phyloP scores from a whole-genome alignment of 2,888 invertebrate species.

The Eilema caniola region DNA sequence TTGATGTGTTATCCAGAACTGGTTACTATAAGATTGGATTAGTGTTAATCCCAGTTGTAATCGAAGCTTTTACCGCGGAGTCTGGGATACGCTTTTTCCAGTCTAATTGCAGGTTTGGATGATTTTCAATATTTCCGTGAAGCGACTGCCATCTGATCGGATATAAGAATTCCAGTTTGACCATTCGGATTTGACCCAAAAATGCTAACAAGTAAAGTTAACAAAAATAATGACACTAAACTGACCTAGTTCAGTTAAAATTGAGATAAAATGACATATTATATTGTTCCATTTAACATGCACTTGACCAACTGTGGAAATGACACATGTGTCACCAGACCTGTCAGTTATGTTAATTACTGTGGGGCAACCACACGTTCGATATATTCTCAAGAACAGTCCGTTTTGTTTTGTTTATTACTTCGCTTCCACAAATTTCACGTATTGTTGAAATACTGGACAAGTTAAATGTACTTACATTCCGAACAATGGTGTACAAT shows the following conservation, averaged over 20 bases:
- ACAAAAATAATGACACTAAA: background rate
- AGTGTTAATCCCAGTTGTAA: too few relatives aligned
- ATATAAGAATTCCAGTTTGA: too few relatives aligned
- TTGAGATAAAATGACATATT: conserved; percentile 25
- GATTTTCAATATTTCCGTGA: too few relatives aligned
- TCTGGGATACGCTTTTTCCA: too few relatives aligned
- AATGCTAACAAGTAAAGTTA: background rate
- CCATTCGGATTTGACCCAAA: background rate
- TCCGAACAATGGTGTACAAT: background rate
- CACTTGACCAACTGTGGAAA: conserved; percentile 76
- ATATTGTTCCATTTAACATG: conserved; percentile 61
- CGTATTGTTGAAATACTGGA: background rate
- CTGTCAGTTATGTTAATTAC: conserved; percentile 36
- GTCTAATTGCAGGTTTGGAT: too few relatives aligned
- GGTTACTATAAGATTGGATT: too few relatives aligned
- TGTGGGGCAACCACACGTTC: conserved; percentile 53
- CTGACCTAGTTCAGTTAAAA: conserved; percentile 11
- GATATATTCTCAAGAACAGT: conserved; percentile 15
- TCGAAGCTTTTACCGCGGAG: too few relatives aligned
- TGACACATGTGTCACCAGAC: conserved; percentile 41
- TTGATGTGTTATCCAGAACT: background rate
- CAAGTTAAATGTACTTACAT: background rate
- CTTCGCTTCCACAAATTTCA: background rate
- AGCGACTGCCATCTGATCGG: too few relatives aligned
- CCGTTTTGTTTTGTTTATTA: conserved; percentile 9